These are phyloP conservation scores for Tangachromis dhanisi DNA, from an alignment of 2,113 vertebrate species.

Conservation along the genomic window DNA sequence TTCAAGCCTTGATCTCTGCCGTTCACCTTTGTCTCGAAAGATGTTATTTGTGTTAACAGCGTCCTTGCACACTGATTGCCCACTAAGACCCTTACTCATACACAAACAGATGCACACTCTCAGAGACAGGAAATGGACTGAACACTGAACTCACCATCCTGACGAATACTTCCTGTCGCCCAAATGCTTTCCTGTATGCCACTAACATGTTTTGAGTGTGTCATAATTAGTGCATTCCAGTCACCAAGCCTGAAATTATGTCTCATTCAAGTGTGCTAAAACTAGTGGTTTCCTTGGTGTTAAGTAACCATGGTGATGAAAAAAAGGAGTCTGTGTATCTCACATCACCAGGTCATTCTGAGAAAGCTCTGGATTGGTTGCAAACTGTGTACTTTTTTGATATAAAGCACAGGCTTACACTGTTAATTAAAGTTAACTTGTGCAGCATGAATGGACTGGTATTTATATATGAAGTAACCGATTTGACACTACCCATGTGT, in stretches of 20 bases:
- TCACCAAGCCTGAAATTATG: not conserved
- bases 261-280: not conserved
- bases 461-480: not conserved
- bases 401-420: fast-evolving
- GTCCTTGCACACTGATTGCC: not conserved
- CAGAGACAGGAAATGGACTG: not conserved
- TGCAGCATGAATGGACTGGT: not conserved
- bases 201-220: not conserved
- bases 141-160: slow-evolving; percentile 35
- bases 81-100: not conserved
- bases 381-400: not conserved
- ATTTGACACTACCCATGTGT: not conserved
- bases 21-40: slow-evolving; percentile 1
- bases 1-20: not conserved
- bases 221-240: slow-evolving; percentile 14
- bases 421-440: fast-evolving
- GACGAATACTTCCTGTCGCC: slow-evolving; percentile 42
- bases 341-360: not conserved
- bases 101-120: not conserved
- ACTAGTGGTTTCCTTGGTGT: not conserved
- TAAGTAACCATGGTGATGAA: not conserved
- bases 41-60: slow-evolving; percentile 29
- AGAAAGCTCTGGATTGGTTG: not conserved
- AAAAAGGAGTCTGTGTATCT: not conserved
- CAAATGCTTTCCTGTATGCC: slow-evolving; percentile 51